Evolutionary conservation across 2,888 invertebrate species (phyloP), one percentile per base, ranked within the genome.

Genomic region (Erebia ligea): DNA sequence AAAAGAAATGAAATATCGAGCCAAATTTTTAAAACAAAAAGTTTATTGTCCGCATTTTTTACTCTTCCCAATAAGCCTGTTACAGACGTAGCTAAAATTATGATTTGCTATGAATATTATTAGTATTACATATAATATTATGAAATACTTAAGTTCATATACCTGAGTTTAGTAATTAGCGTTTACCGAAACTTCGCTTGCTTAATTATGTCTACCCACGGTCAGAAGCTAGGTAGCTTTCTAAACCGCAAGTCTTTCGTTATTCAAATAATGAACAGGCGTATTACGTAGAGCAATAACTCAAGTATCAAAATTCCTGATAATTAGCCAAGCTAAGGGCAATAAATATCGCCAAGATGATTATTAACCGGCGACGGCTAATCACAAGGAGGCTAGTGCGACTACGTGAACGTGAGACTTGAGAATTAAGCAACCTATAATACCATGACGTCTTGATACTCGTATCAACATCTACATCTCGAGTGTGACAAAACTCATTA

Each of bases 221-320:
- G n/a, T 15, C n/a, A 50, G 50, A 50, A 50, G 50, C 15, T 50
- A 50, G n/a, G 50, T 54, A 54, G 54, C 64, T 71, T 73, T 73
- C 73, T 73, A 71, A 73, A 71, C 69, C 65, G 67, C 71, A 75
- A 67, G 68, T 54, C 62, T 64, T 67, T 69, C 58, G 48, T 71
- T 70, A 67, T 73, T 68, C 50, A 70, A 70, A 75, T 71, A 73
- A 73, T 72, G 59, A 72, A 74, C 73, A 71, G 70, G 70, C 40
- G 68, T 62, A 59, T 69, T 69, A 70, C 76, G 79, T 81, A 78
- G 73, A 79, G 85, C 86, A 83, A 92, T 92, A 92, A 90, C 82
- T 92, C 90, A 90, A 88, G 90, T 91, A 92, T 92, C 92, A 91
- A 92, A 91, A 91, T 91, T 89, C 90, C 82, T 87, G 84, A 90